Evolutionary conservation across 2,888 invertebrate genomes (phyloP), one percentile per base, ranked within the genome.

Genomic region (Chrysina gloriosa): DNA sequence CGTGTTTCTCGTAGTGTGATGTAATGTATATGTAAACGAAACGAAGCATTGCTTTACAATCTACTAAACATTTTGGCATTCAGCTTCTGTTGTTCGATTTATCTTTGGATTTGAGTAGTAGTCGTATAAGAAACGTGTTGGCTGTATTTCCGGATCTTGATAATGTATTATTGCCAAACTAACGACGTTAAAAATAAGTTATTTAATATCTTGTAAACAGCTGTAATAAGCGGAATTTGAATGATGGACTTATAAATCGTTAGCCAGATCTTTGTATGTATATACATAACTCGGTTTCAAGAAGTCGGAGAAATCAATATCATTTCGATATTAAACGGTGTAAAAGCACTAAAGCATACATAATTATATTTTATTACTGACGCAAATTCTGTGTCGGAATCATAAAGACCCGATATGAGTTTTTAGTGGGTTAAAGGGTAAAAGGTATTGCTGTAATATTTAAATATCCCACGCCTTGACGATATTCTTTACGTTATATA

Each of bases 41-140:
- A 3, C 48, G 23, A 52, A 52, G 11, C 9, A 27, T 14, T 27
- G 27, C 31, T 52, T 52, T 52, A 52, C 19, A 52, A 52, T 52
- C 52, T 29, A 52, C 52, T 52, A 52, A 52, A 52, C 9, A 52
- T 27, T 52, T 52, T 52, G 52, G 16, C 31, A 52, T 52, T 52
- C 27, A 6, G 50, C 27, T 50, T 23, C 11, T 19, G 25, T 50
- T 48, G 48, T 7, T 1, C 39, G 11, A 14, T 5, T 11, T 39
- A 39, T 11, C 14, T n/a, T 5, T 16, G 5, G 39, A n/a, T 48
- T 3, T 11, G 7, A 23, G 25, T n/a, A 14, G 3, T 50, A 2
- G 27, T 27, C 23, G 6, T 27, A 11, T 27, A 3, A 9, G 16
- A 29, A 16, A 29, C 1, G 31, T 52, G 19, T n/a, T n/a, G n/a